Evolutionary conservation across 2,888 invertebrate genomes (phyloP).

Genomic region (Eubasilissa splendida): DNA sequence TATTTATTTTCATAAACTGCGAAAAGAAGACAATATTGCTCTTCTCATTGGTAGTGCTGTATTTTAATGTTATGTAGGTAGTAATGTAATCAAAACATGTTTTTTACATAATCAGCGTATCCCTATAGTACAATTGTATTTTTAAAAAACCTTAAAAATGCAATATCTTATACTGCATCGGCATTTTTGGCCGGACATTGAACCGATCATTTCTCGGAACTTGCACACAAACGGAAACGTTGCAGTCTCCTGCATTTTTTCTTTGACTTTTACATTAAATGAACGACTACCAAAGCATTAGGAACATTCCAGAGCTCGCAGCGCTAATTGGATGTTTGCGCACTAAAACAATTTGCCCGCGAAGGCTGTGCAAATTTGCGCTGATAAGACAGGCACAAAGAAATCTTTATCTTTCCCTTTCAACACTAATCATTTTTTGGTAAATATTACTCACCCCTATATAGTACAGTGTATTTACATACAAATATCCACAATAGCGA

Average conservation of each 20-base stretch:
- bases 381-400: constrained; percentile 6
- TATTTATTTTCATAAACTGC: too few species aligned
- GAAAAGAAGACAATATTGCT: too few species aligned
- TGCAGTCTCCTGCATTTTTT: not conserved
- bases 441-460: too few species aligned
- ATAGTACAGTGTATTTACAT: too few species aligned
- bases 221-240: constrained; percentile 1
- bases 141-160: too few species aligned
- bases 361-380: constrained; percentile 19
- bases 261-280: not conserved
- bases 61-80: too few species aligned
- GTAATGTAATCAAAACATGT: too few species aligned
- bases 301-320: not conserved
- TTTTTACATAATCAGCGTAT: too few species aligned
- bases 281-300: not conserved
- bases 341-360: not conserved
- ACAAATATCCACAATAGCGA: too few species aligned
- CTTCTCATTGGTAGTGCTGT: too few species aligned
- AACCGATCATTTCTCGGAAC: constrained; percentile 7
- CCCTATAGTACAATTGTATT: too few species aligned
- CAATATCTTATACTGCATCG: not conserved
- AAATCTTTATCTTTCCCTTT: not conserved
- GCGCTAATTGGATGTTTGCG: constrained; percentile 1
- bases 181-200: constrained; percentile 3
- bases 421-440: constrained; percentile 3